Base-by-base conservation (phyloP, 2,888 invertebrate genomes). In the Microplitis deprimator region DNA sequence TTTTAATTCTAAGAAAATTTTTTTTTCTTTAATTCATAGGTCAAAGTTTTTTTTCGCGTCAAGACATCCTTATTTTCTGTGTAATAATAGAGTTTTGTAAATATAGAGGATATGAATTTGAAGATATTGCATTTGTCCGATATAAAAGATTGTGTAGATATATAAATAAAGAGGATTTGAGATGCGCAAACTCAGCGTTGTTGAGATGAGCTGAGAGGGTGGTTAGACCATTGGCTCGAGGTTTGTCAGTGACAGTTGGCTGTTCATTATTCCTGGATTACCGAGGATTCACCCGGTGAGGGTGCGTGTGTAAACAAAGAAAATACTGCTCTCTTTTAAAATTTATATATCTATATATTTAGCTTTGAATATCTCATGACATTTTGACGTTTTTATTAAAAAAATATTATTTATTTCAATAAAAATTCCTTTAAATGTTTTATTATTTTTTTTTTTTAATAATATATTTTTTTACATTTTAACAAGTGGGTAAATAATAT, bases 261-360 rank as follows among this genome's bases (percentile, higher is more conserved):
- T 88, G 88, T 88, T 88, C 88, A 88, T 89, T 88, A 89, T 88
- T 88, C 86, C 84, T 83, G 87, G 87, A 88, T 89, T 88, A 89
- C 85, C 84, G 83, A 80, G 80, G 79, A 76, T 80, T 40, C 73
- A 40, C 64, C 39, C 65, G 13, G 64, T 40, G 67, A 67, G 71
- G 40, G 71, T 71, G 76, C 38, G 61, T 71, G 72, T 29, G 61
- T 39, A 60, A 68, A 20, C 68, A 61, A 50, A 50, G 50, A 50
- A 50, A 50, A 50, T 50, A 50, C 50, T 13, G 10, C 50, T 13
- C 50, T 72, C 29, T 29, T 29, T 29, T 29, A 29, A 29, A 29
- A 29, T 29, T n/a, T 61, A 72, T 39, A n/a, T 5, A 61, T 50
- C 13, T 50, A 50, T 50, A 50, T 50, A 50, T 50, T 50, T 50